Conservation (phyloP, 2,888 invertebrate genomes). For the Ormyrus pomaceus region DNA sequence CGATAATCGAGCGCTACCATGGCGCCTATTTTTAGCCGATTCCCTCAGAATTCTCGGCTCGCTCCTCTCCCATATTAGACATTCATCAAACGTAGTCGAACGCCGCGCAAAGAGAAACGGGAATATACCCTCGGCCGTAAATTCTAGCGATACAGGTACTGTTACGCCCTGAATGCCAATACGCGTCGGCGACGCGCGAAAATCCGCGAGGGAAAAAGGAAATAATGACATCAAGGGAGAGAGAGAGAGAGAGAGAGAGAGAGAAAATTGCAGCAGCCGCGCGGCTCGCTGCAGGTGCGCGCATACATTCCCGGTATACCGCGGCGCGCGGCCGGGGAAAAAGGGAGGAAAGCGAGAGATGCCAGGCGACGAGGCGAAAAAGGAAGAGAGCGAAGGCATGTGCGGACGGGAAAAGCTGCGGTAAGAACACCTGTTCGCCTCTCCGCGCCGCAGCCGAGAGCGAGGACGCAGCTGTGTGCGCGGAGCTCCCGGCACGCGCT, state of each 20-base stretch:
- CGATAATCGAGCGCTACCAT: not conserved
- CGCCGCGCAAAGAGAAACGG: no score
- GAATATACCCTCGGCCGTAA: no score
- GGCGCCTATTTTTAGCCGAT: no score
- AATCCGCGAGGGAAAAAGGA: no score
- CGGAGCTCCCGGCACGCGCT: not conserved
- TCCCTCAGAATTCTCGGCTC: no score
- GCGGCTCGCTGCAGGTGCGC: no score
- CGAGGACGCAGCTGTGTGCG: not conserved
- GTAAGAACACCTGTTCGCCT: conserved; percentile 19
- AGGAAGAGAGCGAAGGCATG: conserved; percentile 14
- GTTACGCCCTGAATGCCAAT: conserved; percentile 11
- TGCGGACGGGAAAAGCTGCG: conserved; percentile 8
- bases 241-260: no score
- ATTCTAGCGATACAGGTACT: not conserved
- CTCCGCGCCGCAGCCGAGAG: no score
- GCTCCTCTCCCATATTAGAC: no score
- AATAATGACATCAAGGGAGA: no score
- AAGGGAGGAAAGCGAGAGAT: not conserved
- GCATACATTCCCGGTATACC: not conserved
- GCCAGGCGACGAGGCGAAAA: not conserved
- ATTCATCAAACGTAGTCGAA: no score
- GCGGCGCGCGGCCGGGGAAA: not conserved
- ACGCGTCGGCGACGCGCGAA: not conserved
- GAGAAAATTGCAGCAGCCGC: no score